Conservation (phyloP, 2,888 invertebrate species). For the Iselma pallidipennis region DNA sequence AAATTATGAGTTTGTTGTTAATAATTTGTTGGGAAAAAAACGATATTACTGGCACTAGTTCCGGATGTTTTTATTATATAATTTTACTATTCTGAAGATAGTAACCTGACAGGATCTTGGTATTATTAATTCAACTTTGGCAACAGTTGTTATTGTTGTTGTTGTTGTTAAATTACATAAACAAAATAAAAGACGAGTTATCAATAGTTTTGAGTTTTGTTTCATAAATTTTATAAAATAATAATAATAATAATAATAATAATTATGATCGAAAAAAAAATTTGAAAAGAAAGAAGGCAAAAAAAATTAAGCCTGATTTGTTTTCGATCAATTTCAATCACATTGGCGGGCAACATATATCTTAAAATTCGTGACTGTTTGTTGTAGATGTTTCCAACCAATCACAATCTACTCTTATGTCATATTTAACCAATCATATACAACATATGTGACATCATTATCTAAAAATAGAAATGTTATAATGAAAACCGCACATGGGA, state of each 20-base stretch:
- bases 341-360: conserved; percentile 44
- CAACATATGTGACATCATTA: conserved; percentile 47
- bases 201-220: background rate
- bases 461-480: conserved; percentile 53
- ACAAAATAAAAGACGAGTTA: background rate
- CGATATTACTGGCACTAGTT: background rate
- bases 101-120: background rate
- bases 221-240: no score
- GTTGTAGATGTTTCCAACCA: conserved; percentile 41
- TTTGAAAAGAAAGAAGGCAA: conserved; percentile 22
- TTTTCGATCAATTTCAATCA: conserved; percentile 44
- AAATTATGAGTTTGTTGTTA: no score
- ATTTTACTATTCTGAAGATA: background rate
- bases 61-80: background rate
- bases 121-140: background rate
- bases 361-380: conserved; percentile 42
- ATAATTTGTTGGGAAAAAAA: no score
- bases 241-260: background rate
- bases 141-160: background rate
- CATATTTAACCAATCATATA: conserved; percentile 44
- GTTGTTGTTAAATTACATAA: background rate
- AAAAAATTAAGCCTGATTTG: conserved; percentile 37
- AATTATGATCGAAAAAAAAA: background rate
- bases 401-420: conserved; percentile 43
- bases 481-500: conserved; percentile 48